Percentiles rank a stretch among this genome's conserved stretches.
Evolutionary conservation across 35 echinoderm and acorn worm species (phyloP).

Genomic region (Holothuria glaberrima): DNA sequence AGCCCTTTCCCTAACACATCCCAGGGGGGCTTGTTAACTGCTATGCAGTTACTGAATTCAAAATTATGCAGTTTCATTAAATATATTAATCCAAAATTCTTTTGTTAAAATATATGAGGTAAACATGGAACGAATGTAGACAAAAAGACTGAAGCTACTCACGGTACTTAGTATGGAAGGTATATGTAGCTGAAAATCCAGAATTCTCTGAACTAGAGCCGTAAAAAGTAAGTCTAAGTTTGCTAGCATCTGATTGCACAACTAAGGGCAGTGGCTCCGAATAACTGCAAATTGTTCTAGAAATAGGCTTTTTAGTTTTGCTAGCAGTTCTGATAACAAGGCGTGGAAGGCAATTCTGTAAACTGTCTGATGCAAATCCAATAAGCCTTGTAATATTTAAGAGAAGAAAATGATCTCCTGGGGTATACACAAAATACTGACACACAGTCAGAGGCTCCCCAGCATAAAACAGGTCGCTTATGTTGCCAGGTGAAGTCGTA

Average conservation of each 20-base stretch:
- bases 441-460: constrained; percentile 23
- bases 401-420: constrained; percentile 62
- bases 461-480: constrained; percentile 57
- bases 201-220: constrained; percentile 65
- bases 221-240: constrained; percentile 75
- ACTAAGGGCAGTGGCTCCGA: constrained; percentile 72
- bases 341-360: constrained; percentile 40
- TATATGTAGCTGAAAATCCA: constrained; percentile 81
- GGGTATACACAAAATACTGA: constrained; percentile 16
- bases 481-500: constrained; percentile 70
- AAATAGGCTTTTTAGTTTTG: constrained; percentile 13
- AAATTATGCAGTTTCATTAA: too few species aligned
- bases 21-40: too few species aligned
- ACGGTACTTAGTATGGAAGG: constrained; percentile 82
- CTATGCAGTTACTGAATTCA: too few species aligned
- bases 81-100: too few species aligned
- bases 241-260: constrained; percentile 85
- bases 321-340: constrained; percentile 37
- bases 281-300: constrained; percentile 52
- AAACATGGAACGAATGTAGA: too few species aligned
- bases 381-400: constrained; percentile 76
- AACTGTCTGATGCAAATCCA: constrained; percentile 59
- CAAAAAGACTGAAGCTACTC: constrained; percentile 31
- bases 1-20: too few species aligned
- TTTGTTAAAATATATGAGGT: too few species aligned